Evolutionary conservation across 2,113 vertebrate genomes (phyloP), one percentile per base, ranked within the genome.

Genomic region (Actenoides hombroni): DNA sequence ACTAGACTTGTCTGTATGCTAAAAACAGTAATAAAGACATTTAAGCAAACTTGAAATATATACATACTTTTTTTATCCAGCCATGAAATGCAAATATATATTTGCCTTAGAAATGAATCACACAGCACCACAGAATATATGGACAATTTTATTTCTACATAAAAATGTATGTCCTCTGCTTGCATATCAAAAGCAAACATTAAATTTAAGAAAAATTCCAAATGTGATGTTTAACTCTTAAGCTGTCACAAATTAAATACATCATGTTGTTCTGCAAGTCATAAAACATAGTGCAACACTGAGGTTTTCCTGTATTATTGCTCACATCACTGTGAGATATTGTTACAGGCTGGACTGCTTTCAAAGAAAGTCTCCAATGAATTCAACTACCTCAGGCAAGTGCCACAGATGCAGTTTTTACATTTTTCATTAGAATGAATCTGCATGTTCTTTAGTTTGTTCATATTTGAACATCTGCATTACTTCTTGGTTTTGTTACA

Each of bases 181-280:
- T 86, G 83, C 71, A 86, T 83, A 86, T 35, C 59, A 93, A 95
- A 88, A 21, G 21, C 64, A 95, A 88, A 67, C 46, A 83, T 86
- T 88, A 92, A 54, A 64, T 86, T 95, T 77, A 74, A 86, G 78
- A 84, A 92, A 91, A 93, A 95, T 59, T 88, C 40, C 49, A 70
- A 33, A 94, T 86, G 83, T 74, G 31, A 94, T 78, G 68, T 88
- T 94, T 88, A 94, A 96, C 92, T 83, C 18, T 0, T 73, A 93
- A 92, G 37, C 76, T 94, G 92, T 88, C 95, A 90, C 88, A 95
- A 94, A 88, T 97, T 93, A 92, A 96, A 94, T 86, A 92, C 25
- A 92, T 92, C 91, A 88, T 64, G 80, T 24, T 94, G 54, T 42
- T 86, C 90, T 86, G 54, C 64, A 63, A 94, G 82, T 92, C 94